phyloP scores from a whole-genome alignment of 2,113 vertebrate genomes.

The Spermophilus dauricus region DNA sequence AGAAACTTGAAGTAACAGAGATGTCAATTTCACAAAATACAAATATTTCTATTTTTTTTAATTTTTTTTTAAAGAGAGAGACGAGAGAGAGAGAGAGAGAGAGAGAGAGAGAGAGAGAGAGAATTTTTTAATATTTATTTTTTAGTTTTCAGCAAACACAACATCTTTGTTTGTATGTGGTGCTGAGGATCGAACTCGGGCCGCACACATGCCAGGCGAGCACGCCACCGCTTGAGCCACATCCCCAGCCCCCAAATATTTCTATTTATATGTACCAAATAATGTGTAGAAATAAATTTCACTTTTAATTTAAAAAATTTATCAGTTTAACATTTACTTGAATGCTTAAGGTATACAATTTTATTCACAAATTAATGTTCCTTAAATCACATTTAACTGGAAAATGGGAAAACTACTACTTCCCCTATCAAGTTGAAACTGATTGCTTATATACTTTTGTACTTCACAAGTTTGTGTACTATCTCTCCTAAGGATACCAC shows the following conservation, averaged over 20 bases:
- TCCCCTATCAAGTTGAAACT: slow-evolving; percentile 17
- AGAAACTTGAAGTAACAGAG: not conserved
- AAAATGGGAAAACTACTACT: not conserved
- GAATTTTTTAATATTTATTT: too few species aligned
- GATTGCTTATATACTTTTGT: not conserved
- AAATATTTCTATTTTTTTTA: too few species aligned
- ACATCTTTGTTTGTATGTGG: too few species aligned
- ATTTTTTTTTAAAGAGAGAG: too few species aligned
- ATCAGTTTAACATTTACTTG: not conserved
- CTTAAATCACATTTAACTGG: not conserved
- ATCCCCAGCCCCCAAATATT: too few species aligned
- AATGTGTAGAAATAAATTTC: not conserved
- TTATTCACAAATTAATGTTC: not conserved
- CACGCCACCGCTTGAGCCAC: too few species aligned
- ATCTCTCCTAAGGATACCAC: not conserved
- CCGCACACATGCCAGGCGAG: too few species aligned
- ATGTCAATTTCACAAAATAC: not conserved
- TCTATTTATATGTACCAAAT: too few species aligned
- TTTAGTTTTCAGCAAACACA: too few species aligned
- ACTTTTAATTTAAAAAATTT: not conserved
- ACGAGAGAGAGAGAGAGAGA: too few species aligned
- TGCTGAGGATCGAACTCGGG: too few species aligned
- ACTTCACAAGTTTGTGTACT: not conserved
- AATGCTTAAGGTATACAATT: not conserved
- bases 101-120: too few species aligned